phyloP scores from a whole-genome alignment of 2,797 vertebrate genomes.

The Trematocara caparti region DNA sequence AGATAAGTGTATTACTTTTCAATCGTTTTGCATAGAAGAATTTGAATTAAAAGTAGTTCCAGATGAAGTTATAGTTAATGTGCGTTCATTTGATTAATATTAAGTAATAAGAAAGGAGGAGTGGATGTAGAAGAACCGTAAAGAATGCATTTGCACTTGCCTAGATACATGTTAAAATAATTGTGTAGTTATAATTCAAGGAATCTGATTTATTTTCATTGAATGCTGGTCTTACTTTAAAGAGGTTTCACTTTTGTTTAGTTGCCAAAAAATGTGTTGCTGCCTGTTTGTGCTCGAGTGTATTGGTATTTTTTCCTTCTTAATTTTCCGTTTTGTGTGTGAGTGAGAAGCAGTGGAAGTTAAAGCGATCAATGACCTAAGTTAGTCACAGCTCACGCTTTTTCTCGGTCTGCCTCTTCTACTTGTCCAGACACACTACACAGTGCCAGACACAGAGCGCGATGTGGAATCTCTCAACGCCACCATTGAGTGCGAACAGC shows the following conservation, averaged over 20 bases:
- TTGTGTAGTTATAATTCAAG: not conserved
- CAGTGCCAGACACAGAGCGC: constrained; percentile 84
- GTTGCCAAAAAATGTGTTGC: not conserved
- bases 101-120: not conserved
- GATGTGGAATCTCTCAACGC: constrained; percentile 85
- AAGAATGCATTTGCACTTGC: not conserved
- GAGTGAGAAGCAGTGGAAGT: not conserved
- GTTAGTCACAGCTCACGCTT: not conserved
- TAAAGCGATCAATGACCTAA: constrained; percentile 11
- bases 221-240: not conserved
- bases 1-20: not conserved
- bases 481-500: constrained; percentile 95
- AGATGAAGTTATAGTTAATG: not conserved
- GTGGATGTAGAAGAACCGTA: not conserved
- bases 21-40: not conserved
- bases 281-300: not conserved
- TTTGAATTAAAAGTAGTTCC: not conserved
- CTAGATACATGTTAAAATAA: not conserved
- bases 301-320: not conserved
- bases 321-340: not conserved
- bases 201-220: not conserved
- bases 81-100: not conserved
- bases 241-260: not conserved
- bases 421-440: constrained; percentile 86
- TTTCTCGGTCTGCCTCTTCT: constrained; percentile 3